Evolutionary conservation across 2,113 vertebrate genomes (phyloP).

Genomic region (Zosterops japonicus): DNA sequence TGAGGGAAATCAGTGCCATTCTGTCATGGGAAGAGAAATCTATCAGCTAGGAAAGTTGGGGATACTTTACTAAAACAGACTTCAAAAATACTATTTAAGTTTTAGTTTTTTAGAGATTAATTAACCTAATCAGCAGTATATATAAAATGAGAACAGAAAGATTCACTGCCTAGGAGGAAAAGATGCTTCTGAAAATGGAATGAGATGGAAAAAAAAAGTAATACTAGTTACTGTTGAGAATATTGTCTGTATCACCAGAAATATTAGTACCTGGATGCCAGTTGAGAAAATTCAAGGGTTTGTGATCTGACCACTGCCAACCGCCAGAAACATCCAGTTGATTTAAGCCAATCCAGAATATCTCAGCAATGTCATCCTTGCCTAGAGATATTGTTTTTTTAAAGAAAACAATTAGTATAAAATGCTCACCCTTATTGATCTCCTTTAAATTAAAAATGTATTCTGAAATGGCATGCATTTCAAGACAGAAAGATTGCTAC

Average conservation of each 20-base stretch:
- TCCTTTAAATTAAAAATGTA: background rate
- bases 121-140: background rate
- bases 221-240: background rate
- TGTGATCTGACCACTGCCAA: conserved; percentile 96
- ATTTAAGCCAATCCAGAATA: conserved; percentile 94
- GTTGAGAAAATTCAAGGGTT: conserved; percentile 81
- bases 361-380: conserved; percentile 73
- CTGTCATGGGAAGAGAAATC: background rate
- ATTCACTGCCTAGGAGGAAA: background rate
- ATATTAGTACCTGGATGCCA: conserved; percentile 84
- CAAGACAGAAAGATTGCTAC: background rate
- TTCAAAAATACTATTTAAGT: background rate
- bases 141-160: background rate
- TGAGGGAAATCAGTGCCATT: background rate
- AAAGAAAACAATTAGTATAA: background rate
- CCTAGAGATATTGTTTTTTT: conserved; percentile 28
- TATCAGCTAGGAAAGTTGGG: background rate
- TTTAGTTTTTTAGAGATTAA: background rate
- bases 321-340: conserved; percentile 86
- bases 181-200: background rate
- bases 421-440: background rate
- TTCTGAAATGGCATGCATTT: background rate
- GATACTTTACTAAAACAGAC: background rate
- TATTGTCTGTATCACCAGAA: background rate
- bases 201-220: background rate